phyloP scores from a whole-genome alignment of 2,113 vertebrate species.

The Serilophus lunatus region DNA sequence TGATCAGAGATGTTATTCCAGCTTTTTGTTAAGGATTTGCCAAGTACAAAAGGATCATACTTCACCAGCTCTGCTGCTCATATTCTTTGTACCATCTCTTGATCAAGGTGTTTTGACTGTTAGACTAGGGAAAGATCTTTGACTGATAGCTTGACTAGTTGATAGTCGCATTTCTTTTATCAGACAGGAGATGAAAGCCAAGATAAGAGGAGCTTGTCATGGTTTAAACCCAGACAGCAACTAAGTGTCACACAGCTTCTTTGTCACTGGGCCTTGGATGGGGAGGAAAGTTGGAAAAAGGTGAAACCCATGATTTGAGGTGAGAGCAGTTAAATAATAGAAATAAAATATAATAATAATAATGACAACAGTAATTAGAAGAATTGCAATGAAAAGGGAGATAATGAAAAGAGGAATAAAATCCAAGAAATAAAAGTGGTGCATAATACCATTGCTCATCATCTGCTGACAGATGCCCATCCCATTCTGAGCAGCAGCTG shows the following conservation, averaged over 20 bases:
- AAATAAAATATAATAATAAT: not conserved
- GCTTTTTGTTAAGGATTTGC: not conserved
- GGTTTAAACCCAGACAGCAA: not conserved
- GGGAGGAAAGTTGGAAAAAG: not conserved
- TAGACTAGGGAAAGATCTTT: not conserved
- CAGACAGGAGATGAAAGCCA: not conserved
- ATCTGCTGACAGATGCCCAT: not conserved
- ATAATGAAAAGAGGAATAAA: not conserved
- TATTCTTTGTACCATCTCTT: not conserved
- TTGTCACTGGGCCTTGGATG: not conserved
- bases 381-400: not conserved
- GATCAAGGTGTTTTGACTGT: not conserved
- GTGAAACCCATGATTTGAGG: not conserved
- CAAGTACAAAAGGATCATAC: not conserved
- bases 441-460: not conserved
- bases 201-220: not conserved
- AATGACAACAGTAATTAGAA: not conserved
- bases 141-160: not conserved
- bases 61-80: not conserved
- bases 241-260: not conserved
- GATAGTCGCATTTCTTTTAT: not conserved
- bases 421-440: too few species aligned
- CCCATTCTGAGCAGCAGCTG: not conserved
- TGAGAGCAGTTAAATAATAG: not conserved
- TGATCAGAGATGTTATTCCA: not conserved